Conservation (phyloP, 2,797 vertebrate species). For the Balearica regulorum region DNA sequence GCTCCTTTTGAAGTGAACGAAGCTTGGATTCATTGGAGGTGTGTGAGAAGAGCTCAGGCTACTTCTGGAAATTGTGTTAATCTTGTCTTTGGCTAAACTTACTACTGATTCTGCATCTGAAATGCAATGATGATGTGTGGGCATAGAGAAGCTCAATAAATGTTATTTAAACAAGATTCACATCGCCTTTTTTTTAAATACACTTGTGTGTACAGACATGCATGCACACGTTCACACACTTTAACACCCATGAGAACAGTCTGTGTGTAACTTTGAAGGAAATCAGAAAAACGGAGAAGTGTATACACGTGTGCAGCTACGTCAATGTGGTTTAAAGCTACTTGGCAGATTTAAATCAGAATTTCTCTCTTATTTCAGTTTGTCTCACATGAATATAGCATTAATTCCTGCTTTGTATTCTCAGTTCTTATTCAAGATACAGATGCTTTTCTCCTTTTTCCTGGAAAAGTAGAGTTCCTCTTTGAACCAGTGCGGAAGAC, state of each 20-base stretch:
- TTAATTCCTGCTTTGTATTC: background rate
- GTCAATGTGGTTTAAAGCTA: background rate
- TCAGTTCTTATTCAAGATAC: background rate
- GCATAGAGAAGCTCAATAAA: background rate
- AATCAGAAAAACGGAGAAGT: background rate
- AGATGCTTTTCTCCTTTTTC: background rate
- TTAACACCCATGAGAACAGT: background rate
- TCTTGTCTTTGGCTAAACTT: background rate
- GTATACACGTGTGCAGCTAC: background rate
- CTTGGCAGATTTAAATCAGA: background rate
- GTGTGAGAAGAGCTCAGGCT: background rate
- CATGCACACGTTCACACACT: background rate
- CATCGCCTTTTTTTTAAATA: background rate
- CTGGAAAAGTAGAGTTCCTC: background rate
- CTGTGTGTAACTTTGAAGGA: background rate
- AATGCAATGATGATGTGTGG: background rate
- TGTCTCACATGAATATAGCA: background rate
- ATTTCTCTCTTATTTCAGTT: background rate
- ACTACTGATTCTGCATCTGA: background rate
- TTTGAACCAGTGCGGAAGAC: background rate
- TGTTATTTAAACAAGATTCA: background rate
- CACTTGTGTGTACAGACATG: accelerated
- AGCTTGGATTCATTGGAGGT: background rate
- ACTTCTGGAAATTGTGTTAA: background rate
- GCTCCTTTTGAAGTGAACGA: background rate